Conservation (phyloP, 2,113 vertebrate genomes). For the Hylia prasina region DNA sequence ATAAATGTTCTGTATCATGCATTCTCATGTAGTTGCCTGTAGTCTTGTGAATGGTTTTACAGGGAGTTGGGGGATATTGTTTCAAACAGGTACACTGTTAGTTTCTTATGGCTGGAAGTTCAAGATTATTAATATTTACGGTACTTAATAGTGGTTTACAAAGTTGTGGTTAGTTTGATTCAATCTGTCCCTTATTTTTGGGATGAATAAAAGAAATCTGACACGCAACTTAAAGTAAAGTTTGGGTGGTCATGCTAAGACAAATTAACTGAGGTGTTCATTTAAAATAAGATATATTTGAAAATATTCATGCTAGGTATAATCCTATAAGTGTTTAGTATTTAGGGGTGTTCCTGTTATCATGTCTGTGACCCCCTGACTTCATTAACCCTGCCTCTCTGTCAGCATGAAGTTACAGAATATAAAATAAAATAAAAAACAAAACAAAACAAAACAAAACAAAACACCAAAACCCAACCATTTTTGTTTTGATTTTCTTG, state of each 20-base stretch:
- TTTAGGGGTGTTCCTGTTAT: neutral
- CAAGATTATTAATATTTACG: neutral
- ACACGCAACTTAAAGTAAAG: neutral
- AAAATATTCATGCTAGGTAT: neutral
- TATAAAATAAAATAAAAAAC: neutral
- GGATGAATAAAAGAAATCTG: neutral
- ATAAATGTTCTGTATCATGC: neutral
- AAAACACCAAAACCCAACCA: no score
- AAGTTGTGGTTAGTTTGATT: neutral
- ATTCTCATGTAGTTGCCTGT: neutral
- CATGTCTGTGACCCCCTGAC: neutral
- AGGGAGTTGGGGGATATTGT: neutral
- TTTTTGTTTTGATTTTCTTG: neutral
- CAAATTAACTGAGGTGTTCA: neutral
- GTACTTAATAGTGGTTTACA: neutral
- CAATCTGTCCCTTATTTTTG: neutral
- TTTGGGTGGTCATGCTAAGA: neutral
- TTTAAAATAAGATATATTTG: neutral
- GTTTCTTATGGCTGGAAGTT: neutral
- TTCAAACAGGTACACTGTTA: neutral
- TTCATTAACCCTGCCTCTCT: neutral
- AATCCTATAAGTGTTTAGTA: neutral
- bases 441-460: no score
- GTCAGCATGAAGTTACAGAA: neutral
- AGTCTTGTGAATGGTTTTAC: neutral